Base-by-base conservation (phyloP, 2,113 vertebrate genomes). In the Sturnira hondurensis region DNA sequence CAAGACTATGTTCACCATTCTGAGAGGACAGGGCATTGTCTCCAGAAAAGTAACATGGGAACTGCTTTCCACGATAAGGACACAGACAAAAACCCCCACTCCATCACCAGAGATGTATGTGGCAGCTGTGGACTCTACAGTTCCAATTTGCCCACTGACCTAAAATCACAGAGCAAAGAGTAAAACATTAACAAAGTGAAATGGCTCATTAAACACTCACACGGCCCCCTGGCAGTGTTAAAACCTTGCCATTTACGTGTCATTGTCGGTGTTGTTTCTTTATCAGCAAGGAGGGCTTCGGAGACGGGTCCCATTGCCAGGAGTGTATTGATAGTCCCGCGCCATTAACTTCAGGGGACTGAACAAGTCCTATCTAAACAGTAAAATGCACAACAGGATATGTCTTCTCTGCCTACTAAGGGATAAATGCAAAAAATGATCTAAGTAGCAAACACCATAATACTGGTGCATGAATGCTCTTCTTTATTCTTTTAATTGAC, bases 171-270 rank as follows among this genome's bases (percentile, higher is more conserved):
- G 92, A 96, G 94, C 81, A 92, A 97, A 96, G 87, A 92, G 47
- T 94, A 92, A 95, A 92, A 85, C 71, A 95, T 97, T 95, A 96
- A 81, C 74, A 80, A 65, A 94, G 70, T 61, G 90, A 87, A 97
- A 94, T 88, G 94, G 85, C 77, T 98, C 96, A 92, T 95, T 96
- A 96, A 96, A 38, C 26, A 92, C 87, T 94, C 84, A 97, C 90
- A 92, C 54, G 90, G 76, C 95, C 94, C 85, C 81, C 71, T 89
- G 92, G 61, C 94, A 92, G 89, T 86, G 84, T 84, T 96, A 97
- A 96, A 97, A 73, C 89, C 85, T 95, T 95, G 47, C 77, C 92
- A 93, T 96, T 95, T 93, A 94, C 84, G 2, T 92, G 94, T 88
- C 87, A 97, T 67, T 97, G 47, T 86, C 95, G 92, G 82, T 86